These are phyloP conservation scores for Clinocottus analis DNA, from an alignment of 2,113 vertebrate species.

Conservation along the genomic window DNA sequence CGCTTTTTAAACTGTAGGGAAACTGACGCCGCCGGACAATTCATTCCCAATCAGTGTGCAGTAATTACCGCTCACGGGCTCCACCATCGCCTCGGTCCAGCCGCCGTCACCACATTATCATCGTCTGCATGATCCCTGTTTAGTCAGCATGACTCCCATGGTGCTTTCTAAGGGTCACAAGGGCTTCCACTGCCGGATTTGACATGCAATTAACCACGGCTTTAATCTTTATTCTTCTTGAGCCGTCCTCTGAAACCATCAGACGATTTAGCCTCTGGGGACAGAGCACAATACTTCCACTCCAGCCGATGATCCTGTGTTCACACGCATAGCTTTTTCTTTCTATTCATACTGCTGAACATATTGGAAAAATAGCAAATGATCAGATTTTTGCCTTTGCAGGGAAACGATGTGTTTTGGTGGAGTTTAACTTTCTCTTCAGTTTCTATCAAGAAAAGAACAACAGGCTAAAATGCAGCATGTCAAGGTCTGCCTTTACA, in stretches of 20 bases:
- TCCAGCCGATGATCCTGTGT: not conserved
- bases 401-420: not conserved
- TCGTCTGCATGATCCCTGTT: not conserved
- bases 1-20: not conserved
- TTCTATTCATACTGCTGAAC: not conserved
- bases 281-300: not conserved
- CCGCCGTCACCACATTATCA: constrained; percentile 12
- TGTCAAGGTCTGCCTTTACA: constrained; percentile 39
- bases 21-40: constrained; percentile 11
- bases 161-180: constrained; percentile 21
- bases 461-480: not conserved
- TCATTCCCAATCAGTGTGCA: constrained; percentile 9
- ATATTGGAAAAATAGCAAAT: not conserved
- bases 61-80: constrained; percentile 3
- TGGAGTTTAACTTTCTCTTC: not conserved
- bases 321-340: not conserved
- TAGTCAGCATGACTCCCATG: constrained; percentile 7
- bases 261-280: not conserved
- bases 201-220: not conserved
- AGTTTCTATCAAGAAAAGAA: constrained; percentile 10
- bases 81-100: constrained; percentile 1
- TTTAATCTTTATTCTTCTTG: not conserved
- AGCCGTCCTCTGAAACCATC: not conserved
- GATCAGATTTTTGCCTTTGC: not conserved
- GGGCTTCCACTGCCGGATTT: not conserved